Percentiles rank a stretch among this genome's conserved stretches.
phyloP scores from a whole-genome alignment of 2,113 vertebrate species.

The Thamnophis sirtalis region DNA sequence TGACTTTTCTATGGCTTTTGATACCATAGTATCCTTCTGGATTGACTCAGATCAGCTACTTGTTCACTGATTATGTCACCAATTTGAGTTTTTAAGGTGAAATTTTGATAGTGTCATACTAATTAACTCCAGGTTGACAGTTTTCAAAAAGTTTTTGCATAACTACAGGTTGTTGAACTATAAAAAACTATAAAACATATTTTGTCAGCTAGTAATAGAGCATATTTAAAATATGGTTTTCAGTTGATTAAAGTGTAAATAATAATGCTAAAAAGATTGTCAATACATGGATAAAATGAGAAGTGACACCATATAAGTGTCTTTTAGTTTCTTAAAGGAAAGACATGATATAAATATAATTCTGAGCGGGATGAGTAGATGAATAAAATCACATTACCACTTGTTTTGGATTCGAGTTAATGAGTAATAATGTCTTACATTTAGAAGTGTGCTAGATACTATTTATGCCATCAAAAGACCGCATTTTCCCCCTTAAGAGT shows the following conservation, averaged over 20 bases:
- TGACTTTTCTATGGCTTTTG: neutral
- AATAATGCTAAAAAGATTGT: neutral
- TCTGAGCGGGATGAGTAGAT: neutral
- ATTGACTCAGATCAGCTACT: neutral
- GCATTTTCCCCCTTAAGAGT: neutral
- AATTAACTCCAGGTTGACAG: neutral
- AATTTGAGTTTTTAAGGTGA: neutral
- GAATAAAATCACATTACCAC: neutral
- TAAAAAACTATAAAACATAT: neutral
- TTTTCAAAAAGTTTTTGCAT: neutral
- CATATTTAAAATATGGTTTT: neutral
- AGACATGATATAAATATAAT: neutral
- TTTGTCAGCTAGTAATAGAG: neutral
- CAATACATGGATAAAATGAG: neutral
- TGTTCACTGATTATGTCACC: neutral
- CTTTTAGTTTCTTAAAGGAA: neutral
- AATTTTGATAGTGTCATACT: neutral
- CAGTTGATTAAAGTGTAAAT: neutral
- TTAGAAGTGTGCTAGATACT: neutral
- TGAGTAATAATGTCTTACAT: conserved; percentile 14
- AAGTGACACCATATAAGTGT: neutral
- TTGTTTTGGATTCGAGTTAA: neutral
- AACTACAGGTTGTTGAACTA: neutral
- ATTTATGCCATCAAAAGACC: neutral
- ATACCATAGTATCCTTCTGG: neutral